Evolutionary conservation across 2,888 invertebrate species (phyloP).

Genomic region (Pandemis corylana): DNA sequence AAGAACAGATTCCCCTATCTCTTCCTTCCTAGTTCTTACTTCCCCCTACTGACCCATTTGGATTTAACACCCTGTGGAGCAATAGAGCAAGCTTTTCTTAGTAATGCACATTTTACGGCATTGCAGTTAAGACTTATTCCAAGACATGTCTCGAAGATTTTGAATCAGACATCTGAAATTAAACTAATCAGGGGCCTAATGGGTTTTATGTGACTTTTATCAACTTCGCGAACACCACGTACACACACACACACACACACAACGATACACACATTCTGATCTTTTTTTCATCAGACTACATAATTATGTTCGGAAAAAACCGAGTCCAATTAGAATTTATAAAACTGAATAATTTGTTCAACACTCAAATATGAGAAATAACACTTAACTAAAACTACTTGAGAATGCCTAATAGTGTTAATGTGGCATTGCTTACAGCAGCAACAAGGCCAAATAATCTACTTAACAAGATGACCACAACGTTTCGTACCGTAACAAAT

Average conservation of each 20-base stretch:
- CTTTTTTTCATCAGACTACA: background rate
- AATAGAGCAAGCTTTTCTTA: too few relatives aligned
- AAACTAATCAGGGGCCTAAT: background rate
- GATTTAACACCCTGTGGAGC: too few relatives aligned
- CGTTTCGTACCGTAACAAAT: conserved; percentile 17
- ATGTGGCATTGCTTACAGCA: background rate
- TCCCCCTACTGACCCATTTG: too few relatives aligned
- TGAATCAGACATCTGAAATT: background rate
- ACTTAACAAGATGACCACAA: conserved; percentile 9
- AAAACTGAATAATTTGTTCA: background rate
- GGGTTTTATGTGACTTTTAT: background rate
- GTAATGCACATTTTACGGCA: background rate
- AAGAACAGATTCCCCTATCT: too few relatives aligned
- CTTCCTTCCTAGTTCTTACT: too few relatives aligned
- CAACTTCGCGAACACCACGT: background rate
- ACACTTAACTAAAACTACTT: background rate
- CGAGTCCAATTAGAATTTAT: background rate
- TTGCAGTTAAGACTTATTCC: background rate
- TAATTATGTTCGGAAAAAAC: background rate
- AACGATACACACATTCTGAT: background rate
- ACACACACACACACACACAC: too few relatives aligned
- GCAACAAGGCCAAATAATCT: background rate
- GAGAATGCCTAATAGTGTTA: background rate
- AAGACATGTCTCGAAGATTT: background rate
- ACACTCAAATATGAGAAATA: background rate